phyloP scores from a whole-genome alignment of 2,797 vertebrate genomes.

The Sylvia borin region DNA sequence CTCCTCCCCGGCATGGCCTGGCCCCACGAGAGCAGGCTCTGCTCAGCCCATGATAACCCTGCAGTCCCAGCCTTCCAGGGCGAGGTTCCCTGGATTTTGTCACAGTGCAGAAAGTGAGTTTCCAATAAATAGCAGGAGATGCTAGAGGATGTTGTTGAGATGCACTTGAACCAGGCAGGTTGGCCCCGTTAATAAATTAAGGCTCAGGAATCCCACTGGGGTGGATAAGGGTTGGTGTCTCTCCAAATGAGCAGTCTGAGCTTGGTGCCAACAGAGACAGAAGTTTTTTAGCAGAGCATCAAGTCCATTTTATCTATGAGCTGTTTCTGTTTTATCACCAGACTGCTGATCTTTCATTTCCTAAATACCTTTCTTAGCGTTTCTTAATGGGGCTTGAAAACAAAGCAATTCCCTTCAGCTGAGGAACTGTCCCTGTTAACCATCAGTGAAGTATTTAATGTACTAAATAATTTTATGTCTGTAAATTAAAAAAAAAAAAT shows the following conservation, averaged over 20 bases:
- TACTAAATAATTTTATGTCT: not conserved
- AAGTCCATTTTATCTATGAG: too few relatives aligned
- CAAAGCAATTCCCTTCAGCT: not conserved
- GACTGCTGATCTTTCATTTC: not conserved
- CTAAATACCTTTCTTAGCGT: not conserved
- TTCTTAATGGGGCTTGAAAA: not conserved
- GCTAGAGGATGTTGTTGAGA: not conserved
- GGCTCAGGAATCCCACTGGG: not conserved
- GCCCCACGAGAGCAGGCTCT: rapidly evolving
- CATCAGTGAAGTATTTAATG: not conserved
- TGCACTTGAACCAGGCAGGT: not conserved
- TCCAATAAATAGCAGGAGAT: not conserved
- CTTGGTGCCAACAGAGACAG: not conserved
- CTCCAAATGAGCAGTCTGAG: not conserved
- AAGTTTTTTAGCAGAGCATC: not conserved
- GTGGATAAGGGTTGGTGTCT: not conserved
- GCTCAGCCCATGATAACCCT: not conserved
- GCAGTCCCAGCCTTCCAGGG: not conserved
- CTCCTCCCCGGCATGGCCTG: not conserved
- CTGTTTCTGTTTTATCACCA: not conserved
- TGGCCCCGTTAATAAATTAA: not conserved
- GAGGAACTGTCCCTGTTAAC: not conserved
- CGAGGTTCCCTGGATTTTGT: not conserved
- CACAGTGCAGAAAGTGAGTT: not conserved
- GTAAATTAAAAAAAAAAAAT: not conserved